Evolutionary conservation across 2,797 vertebrate species (phyloP), one percentile per base, ranked within the genome.

Genomic region (Rachycentron canadum): DNA sequence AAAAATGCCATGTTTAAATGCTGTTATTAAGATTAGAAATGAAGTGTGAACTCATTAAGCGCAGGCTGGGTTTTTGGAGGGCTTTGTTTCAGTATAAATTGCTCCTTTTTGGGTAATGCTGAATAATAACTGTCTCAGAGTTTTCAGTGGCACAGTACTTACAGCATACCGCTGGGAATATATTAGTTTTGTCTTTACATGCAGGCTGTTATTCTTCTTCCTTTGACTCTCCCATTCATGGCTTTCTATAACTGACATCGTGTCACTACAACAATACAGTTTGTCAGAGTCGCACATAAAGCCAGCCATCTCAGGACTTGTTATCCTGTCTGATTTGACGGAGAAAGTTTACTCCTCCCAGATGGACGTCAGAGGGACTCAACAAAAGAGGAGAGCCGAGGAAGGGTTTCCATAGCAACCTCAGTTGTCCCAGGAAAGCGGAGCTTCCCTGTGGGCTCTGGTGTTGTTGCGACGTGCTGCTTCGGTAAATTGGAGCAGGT

Each of bases 401-500:
- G 74, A 66, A 66, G 56, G 19, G 92, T 95, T 94, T 85, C 92
- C 85, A 92, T 93, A 82, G 90, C 65, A 87, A 94, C 91, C 30
- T 16, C 45, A 12, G 63, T 75, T 86, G 84, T 92, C 87, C 86
- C 74, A 71, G 84, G 82, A 82, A 92, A 87, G 71, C 63, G 41
- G 23, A 73, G 79, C 73, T 69, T 89, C 91, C 91, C 90, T 55
- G 62, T 64, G 83, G 90, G 86, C 32, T 79, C 41, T 49, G 59
- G 78, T 56, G 88, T 80, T 78, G 79, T 82, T 86, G 81, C 73
- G 67, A 78, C 43, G 14, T 72, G 60, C 83, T 66, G 81, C 78
- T 69, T 79, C 36, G 11, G 69, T 77, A 79, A 76, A 91, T 71
- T 61, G 61, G 78, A 86, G 85, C 84, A 73, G 82, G 79, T 88